phyloP scores from a whole-genome alignment of 1,140 invertebrate genomes.

The Sweltsa coloradensis region DNA sequence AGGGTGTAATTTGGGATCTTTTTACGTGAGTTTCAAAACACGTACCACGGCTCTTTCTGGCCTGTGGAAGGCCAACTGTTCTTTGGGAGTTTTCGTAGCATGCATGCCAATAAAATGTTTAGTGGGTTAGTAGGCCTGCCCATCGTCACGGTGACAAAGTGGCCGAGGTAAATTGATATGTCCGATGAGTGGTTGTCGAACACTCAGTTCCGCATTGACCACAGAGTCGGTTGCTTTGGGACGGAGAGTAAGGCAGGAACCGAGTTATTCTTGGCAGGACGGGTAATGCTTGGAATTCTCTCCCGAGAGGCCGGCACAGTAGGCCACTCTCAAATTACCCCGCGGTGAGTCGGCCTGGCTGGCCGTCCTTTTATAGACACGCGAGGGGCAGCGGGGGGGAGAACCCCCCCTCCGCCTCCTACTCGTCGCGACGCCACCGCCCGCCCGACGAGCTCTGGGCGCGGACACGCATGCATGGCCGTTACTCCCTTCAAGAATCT shows the following conservation, averaged over 20 bases:
- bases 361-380: conserved; percentile 15
- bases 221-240: not conserved
- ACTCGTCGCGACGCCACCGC: conserved; percentile 11
- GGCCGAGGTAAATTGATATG: no score
- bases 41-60: no score
- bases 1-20: no score
- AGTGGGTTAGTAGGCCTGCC: not conserved
- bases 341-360: not conserved
- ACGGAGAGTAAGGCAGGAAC: not conserved
- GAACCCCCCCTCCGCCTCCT: not conserved
- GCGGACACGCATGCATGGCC: no score
- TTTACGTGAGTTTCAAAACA: no score
- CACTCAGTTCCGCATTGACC: no score
- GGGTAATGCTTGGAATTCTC: conserved; percentile 4
- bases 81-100: not conserved
- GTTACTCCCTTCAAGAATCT: no score
- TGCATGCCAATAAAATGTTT: not conserved
- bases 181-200: no score
- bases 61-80: not conserved
- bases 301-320: conserved; percentile 3
- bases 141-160: not conserved
- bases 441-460: not conserved
- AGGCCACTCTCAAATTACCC: conserved; percentile 12
- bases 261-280: conserved; percentile 9
- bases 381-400: conserved; percentile 8